Evolutionary conservation across 2,797 vertebrate species (phyloP).

Genomic region (Peromyscus attwateri): DNA sequence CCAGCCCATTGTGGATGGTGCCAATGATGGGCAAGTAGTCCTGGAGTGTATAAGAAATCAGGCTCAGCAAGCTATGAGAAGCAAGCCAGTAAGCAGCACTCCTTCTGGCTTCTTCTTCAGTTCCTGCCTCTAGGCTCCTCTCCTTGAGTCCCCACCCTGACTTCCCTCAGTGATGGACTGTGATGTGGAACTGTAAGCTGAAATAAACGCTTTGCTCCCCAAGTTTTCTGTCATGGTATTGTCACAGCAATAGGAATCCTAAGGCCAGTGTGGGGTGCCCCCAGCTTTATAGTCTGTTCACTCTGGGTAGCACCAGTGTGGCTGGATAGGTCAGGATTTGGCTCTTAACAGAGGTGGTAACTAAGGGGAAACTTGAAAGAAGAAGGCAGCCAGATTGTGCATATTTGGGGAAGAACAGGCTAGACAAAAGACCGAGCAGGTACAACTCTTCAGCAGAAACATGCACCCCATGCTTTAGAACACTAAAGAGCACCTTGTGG

Average conservation of each 20-base stretch:
- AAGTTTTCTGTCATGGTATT: neutral
- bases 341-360: neutral
- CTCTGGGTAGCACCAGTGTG: neutral
- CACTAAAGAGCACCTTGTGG: neutral
- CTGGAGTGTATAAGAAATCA: neutral
- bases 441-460: neutral
- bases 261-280: neutral
- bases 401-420: neutral
- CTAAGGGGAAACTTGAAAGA: neutral
- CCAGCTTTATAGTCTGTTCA: neutral
- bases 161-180: neutral
- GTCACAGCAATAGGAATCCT: neutral
- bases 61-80: neutral
- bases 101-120: neutral
- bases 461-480: neutral
- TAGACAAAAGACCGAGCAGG: neutral
- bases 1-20: neutral
- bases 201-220: neutral
- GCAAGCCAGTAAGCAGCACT: neutral
- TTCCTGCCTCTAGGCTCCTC: no score
- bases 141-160: no score
- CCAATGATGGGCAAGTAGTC: no score
- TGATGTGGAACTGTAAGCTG: neutral
- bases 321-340: neutral
- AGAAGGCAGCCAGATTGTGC: neutral